These are phyloP conservation scores for Imbricaverruca yamaguchii DNA, from an alignment of 2,888 invertebrate genomes.

Conservation along the genomic window DNA sequence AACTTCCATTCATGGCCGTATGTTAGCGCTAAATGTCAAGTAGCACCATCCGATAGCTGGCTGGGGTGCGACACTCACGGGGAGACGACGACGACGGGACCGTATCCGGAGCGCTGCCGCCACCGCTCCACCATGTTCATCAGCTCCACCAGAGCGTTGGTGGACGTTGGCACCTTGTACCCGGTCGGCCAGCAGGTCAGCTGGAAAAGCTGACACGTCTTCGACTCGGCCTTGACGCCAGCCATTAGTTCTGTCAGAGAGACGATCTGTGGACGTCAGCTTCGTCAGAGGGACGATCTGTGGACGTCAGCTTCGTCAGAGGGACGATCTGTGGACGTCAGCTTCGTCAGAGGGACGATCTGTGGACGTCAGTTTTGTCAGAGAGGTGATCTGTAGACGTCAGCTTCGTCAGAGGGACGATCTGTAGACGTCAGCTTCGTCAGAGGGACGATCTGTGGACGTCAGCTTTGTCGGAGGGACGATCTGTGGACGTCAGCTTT, in stretches of 20 bases:
- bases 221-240: constrained; percentile 85
- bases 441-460: not conserved
- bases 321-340: not conserved
- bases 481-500: too few relatives aligned
- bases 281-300: not conserved
- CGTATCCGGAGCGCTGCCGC: constrained; percentile 85
- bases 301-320: too few relatives aligned
- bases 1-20: too few relatives aligned
- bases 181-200: constrained; percentile 95
- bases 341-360: not conserved
- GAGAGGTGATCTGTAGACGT: constrained; percentile 70
- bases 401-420: too few relatives aligned
- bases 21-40: too few relatives aligned
- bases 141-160: constrained; percentile 88
- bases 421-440: not conserved
- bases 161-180: constrained; percentile 90
- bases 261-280: constrained; percentile 58
- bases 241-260: constrained; percentile 94
- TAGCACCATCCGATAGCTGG: too few relatives aligned
- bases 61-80: constrained; percentile 52
- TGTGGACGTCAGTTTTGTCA: constrained; percentile 76
- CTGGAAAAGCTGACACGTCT: constrained; percentile 89
- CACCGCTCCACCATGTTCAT: constrained; percentile 97
- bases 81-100: constrained; percentile 90
- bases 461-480: too few relatives aligned